These are phyloP conservation scores for Arnoldichthys spilopterus DNA, from an alignment of 2,797 vertebrate species.

Conservation along the genomic window DNA sequence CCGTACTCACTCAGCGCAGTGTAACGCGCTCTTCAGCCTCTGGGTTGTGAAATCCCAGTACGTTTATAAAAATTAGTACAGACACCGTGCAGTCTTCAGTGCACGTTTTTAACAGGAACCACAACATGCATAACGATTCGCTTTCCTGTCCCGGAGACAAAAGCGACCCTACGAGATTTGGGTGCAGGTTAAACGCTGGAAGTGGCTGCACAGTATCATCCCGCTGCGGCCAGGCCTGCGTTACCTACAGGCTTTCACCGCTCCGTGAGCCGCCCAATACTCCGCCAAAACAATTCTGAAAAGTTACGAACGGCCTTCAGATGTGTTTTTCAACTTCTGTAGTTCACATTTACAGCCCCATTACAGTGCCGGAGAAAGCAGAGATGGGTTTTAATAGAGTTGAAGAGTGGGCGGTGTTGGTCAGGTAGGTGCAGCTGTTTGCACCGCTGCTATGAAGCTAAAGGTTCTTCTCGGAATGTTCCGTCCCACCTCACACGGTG, in stretches of 20 bases:
- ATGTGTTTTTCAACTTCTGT: not conserved
- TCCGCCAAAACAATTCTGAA: not conserved
- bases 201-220: not conserved
- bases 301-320: not conserved
- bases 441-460: not conserved
- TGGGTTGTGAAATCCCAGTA: not conserved
- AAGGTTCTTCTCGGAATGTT: not conserved
- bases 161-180: not conserved
- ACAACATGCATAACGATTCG: not conserved
- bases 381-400: not conserved
- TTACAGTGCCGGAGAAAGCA: not conserved
- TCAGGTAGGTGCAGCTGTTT: not conserved
- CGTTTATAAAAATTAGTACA: not conserved
- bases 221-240: not conserved
- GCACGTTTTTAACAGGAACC: not conserved
- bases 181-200: not conserved
- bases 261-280: not conserved
- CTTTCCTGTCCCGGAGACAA: too few relatives aligned
- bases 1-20: not conserved
- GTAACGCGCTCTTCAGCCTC: not conserved
- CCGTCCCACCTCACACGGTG: slow-evolving; percentile 20
- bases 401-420: not conserved
- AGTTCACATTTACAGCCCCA: not conserved
- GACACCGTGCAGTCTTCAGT: not conserved
- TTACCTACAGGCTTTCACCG: not conserved